phyloP scores from a whole-genome alignment of 1,140 invertebrate genomes.

The Drosophila ohnishii region DNA sequence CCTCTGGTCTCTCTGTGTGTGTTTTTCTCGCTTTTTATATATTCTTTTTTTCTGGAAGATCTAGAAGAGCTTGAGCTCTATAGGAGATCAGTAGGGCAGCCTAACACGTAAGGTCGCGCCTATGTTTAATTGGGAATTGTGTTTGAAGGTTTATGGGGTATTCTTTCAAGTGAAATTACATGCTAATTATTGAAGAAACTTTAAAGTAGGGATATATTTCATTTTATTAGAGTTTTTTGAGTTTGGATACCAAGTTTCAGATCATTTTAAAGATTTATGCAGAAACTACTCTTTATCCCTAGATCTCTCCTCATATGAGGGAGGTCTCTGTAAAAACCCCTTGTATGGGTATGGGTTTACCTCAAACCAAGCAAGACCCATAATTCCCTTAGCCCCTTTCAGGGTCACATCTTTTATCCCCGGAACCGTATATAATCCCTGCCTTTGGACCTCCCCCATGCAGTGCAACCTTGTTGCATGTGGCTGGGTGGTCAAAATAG shows the following conservation, averaged over 20 bases:
- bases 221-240: background rate
- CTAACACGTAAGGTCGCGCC: conserved; percentile 4
- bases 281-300: background rate
- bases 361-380: background rate
- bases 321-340: background rate
- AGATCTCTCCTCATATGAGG: background rate
- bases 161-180: background rate
- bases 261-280: background rate
- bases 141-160: background rate
- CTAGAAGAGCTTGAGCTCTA: background rate
- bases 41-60: background rate
- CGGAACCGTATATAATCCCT: conserved; percentile 8
- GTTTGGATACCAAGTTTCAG: background rate
- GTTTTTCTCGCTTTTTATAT: background rate
- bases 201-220: background rate
- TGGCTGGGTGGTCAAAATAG: conserved; percentile 35
- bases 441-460: conserved; percentile 20
- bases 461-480: conserved; percentile 41
- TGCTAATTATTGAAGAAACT: background rate
- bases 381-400: conserved; percentile 11
- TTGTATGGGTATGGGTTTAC: too few species aligned
- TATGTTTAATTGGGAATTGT: conserved; percentile 6
- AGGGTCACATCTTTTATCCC: conserved; percentile 22
- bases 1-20: conserved; percentile 2
- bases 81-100: conserved; percentile 33